A percentile compares a stretch with the other conserved stretches of the same genome.
phyloP scores from a whole-genome alignment of 2,888 invertebrate genomes.

The Athrips mouffetella region DNA sequence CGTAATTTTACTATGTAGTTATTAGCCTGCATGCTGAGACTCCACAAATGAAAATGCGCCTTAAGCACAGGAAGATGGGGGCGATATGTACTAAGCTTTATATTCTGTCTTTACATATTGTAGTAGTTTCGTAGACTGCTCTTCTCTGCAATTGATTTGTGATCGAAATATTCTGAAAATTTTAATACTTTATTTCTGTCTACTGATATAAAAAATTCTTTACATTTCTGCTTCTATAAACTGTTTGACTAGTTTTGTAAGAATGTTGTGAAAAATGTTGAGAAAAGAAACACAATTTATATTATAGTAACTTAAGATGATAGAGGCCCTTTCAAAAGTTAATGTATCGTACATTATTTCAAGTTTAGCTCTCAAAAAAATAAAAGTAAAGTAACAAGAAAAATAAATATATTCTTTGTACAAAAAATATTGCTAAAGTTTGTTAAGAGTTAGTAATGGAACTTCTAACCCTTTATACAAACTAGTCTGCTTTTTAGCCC shows the following conservation, averaged over 20 bases:
- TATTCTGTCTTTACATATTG: background rate
- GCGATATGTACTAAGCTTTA: constrained; percentile 3
- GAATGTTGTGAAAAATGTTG: too few relatives aligned
- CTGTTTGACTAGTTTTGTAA: too few relatives aligned
- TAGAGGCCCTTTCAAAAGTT: background rate
- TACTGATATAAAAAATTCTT: background rate
- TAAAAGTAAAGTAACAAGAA: constrained; percentile 3
- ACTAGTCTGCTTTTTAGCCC: background rate
- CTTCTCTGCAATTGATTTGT: background rate
- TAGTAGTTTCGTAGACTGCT: background rate
- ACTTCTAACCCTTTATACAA: constrained; percentile 1
- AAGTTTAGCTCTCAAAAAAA: background rate
- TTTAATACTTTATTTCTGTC: background rate
- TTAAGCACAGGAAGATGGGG: too few relatives aligned
- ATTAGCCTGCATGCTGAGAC: too few relatives aligned
- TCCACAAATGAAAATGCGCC: too few relatives aligned
- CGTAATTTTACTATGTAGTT: too few relatives aligned
- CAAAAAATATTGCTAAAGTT: constrained; percentile 6
- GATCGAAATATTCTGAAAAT: background rate
- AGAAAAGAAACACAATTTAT: too few relatives aligned
- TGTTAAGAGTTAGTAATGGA: background rate
- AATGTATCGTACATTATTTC: background rate
- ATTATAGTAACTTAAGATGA: background rate
- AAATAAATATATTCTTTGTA: background rate
- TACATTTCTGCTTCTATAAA: too few relatives aligned